Percentiles rank a stretch among this genome's conserved stretches.
phyloP scores from a whole-genome alignment of 2,888 invertebrate genomes.

The Latrodectus elegans region DNA sequence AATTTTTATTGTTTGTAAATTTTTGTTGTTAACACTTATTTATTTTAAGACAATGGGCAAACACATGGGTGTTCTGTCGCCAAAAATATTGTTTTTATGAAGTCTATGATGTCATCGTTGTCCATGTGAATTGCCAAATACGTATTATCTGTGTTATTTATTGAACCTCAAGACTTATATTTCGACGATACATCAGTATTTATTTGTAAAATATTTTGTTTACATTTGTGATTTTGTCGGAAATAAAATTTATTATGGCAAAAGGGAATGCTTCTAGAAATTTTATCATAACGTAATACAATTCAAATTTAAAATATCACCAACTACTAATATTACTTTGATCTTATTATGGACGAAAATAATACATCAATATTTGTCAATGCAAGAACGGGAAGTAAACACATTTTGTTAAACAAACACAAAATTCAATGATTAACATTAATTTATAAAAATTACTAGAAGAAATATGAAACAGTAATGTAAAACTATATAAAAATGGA shows the following conservation, averaged over 20 bases:
- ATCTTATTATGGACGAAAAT: no score
- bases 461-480: no score
- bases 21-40: conserved; percentile 45
- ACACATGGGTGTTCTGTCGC: conserved; percentile 11
- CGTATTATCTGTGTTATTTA: conserved; percentile 55
- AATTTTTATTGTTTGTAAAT: conserved; percentile 34
- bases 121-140: conserved; percentile 30
- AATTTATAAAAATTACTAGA: no score
- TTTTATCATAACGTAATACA: no score
- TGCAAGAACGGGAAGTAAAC: no score
- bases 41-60: conserved; percentile 26
- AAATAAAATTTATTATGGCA: conserved; percentile 60
- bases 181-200: conserved; percentile 38
- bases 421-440: no score
- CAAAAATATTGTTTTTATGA: background rate
- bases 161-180: conserved; percentile 58
- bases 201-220: conserved; percentile 64
- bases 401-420: no score
- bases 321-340: no score
- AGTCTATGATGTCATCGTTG: conserved; percentile 27
- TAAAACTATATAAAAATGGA: no score
- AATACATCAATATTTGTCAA: no score
- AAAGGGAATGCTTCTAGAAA: background rate
- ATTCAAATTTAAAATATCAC: no score
- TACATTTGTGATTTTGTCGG: conserved; percentile 60